These are phyloP conservation scores for Asbolus verrucosus DNA, from an alignment of 1,140 invertebrate species.

Conservation along the genomic window DNA sequence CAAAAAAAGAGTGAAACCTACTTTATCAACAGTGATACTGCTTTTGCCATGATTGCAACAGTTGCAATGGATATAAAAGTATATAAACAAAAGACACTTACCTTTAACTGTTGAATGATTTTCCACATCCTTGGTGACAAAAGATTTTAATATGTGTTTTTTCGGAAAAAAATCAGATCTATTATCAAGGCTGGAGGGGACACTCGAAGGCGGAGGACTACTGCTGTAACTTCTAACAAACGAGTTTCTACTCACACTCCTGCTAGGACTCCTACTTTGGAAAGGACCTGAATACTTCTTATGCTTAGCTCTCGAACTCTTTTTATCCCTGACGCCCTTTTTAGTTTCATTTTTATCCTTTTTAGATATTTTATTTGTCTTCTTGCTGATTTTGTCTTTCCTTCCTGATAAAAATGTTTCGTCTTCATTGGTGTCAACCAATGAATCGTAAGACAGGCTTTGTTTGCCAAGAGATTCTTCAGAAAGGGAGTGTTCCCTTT, in stretches of 20 bases:
- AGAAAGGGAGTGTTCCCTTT: conserved; percentile 51
- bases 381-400: conserved; percentile 41
- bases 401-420: conserved; percentile 56
- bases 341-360: conserved; percentile 60
- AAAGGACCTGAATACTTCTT: conserved; percentile 48
- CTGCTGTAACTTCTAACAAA: conserved; percentile 63
- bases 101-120: conserved; percentile 10
- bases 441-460: conserved; percentile 51
- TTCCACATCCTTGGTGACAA: conserved; percentile 1
- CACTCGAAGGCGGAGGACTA: conserved; percentile 61
- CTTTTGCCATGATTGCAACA: too few species aligned
- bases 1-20: too few species aligned
- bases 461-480: conserved; percentile 52
- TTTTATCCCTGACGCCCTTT: conserved; percentile 57
- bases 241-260: conserved; percentile 65
- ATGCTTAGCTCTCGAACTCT: conserved; percentile 54
- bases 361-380: conserved; percentile 51
- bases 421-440: conserved; percentile 51
- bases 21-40: too few species aligned
- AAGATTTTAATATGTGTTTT: conserved; percentile 45
- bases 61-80: too few species aligned
- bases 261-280: conserved; percentile 52
- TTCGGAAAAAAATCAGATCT: conserved; percentile 50
- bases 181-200: conserved; percentile 56
- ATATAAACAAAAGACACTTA: not conserved